phyloP scores from a whole-genome alignment of 2,888 invertebrate species.

The Fabriciana adippe region DNA sequence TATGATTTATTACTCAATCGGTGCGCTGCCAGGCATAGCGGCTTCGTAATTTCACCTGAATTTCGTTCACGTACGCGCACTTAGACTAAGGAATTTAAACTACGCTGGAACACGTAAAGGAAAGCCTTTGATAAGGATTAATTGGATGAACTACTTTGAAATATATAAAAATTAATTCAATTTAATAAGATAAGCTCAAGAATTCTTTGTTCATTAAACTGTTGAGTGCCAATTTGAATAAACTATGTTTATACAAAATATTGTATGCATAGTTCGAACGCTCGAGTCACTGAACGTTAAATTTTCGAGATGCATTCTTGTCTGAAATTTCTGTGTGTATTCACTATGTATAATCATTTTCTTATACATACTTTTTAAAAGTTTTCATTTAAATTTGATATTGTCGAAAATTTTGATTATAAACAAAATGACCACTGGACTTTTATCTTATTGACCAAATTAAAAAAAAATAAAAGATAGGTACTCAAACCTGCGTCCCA shows the following conservation, averaged over 20 bases:
- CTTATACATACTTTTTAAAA: background rate
- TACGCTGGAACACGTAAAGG: constrained; percentile 66
- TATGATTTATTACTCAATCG: constrained; percentile 79
- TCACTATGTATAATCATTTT: constrained; percentile 7
- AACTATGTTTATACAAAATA: constrained; percentile 18
- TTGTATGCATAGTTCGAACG: constrained; percentile 10
- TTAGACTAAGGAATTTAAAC: constrained; percentile 67
- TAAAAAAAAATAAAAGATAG: too few species aligned
- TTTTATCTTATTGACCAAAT: too few species aligned
- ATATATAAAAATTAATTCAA: constrained; percentile 13
- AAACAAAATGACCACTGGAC: too few species aligned
- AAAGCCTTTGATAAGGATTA: constrained; percentile 67
- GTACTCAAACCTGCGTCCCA: too few species aligned
- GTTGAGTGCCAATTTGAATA: constrained; percentile 4
- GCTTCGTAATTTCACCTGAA: constrained; percentile 65
- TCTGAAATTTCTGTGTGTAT: constrained; percentile 11
- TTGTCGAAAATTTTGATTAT: too few species aligned
- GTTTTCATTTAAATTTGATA: background rate
- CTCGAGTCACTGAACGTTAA: constrained; percentile 19
- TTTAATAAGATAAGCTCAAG: constrained; percentile 6
- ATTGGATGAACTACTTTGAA: constrained; percentile 22
- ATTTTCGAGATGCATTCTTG: constrained; percentile 21
- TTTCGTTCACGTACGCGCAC: constrained; percentile 65
- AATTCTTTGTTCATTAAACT: constrained; percentile 17
- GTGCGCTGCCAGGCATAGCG: constrained; percentile 56